phyloP scores from a whole-genome alignment of 1,140 invertebrate genomes.

The Cydia pomonella region DNA sequence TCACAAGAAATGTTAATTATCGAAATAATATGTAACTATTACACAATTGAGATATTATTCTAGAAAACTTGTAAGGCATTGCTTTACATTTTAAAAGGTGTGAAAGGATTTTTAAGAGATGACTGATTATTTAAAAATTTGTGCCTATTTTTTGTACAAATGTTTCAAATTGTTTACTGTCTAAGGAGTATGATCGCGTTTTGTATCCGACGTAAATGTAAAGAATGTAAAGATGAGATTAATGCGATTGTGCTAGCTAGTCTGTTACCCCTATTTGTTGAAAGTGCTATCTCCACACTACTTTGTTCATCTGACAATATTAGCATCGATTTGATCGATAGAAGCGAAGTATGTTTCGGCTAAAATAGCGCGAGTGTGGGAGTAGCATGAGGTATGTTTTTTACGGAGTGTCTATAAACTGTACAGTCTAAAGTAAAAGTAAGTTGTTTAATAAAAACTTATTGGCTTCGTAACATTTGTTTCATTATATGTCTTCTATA shows the following conservation, averaged over 20 bases:
- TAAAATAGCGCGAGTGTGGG: constrained; percentile 7
- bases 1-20: constrained; percentile 9
- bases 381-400: not conserved
- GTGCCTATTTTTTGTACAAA: constrained; percentile 11
- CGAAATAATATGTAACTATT: not conserved
- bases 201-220: too few species aligned
- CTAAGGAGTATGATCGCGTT: not conserved
- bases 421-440: constrained; percentile 42
- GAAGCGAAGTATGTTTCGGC: not conserved
- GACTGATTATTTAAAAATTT: not conserved
- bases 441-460: constrained; percentile 29
- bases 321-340: not conserved
- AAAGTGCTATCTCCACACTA: not conserved
- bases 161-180: not conserved
- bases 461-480: constrained; percentile 26
- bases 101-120: not conserved
- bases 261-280: not conserved
- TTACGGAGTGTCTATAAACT: constrained; percentile 40
- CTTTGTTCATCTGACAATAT: not conserved
- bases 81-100: not conserved
- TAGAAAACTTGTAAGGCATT: not conserved
- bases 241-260: not conserved
- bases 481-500: too few species aligned
- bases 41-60: not conserved
- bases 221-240: not conserved